Evolutionary conservation across 2,888 invertebrate genomes (phyloP), one percentile per base, ranked within the genome.

Genomic region (Ophioninae sp.): DNA sequence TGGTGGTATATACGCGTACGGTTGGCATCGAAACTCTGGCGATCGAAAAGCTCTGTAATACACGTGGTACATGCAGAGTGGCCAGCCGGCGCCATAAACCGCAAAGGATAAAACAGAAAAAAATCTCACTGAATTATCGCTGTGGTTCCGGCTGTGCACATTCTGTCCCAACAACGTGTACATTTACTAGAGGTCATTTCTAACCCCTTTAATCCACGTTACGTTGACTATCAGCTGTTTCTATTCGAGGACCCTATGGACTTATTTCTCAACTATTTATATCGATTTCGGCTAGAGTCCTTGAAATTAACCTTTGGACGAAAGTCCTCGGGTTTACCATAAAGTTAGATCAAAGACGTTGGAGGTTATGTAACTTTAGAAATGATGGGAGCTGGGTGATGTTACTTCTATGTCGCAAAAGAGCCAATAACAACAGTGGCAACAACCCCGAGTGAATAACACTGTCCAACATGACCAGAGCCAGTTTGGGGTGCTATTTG

Each of bases 91-190:
- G 89, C 89, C 90, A 73, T 82, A 87, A 88, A 91, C 92, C 92
- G 88, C 91, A 91, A 91, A 89, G 79, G 64, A 82, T 88, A 72
- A 78, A 79, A 3, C 30, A 30, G 3, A 65, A 79, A 79, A 90
- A 92, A 90, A 91, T 89, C 88, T 87, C 85, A 86, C 89, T 92
- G 90, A 91, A 92, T 92, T 92, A 91, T 91, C 91, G 91, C 89
- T 90, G 90, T 85, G 91, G 91, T 91, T 90, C 90, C 81, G 87
- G 87, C 86, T 88, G 89, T 81, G 85, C 82, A 69, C 76, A 75
- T 77, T 83, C 76, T 82, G 82, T 83, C 68, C 51, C 41, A 68
- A 63, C 75, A 65, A 73, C 44, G 79, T 61, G 56, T 56, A n/a
- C n/a, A 59, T 68, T 22, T 67, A 56, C 56, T 59, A 63, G 20